Evolutionary conservation across 2,113 vertebrate genomes (phyloP).

Genomic region (Pyrgilauda ruficollis): DNA sequence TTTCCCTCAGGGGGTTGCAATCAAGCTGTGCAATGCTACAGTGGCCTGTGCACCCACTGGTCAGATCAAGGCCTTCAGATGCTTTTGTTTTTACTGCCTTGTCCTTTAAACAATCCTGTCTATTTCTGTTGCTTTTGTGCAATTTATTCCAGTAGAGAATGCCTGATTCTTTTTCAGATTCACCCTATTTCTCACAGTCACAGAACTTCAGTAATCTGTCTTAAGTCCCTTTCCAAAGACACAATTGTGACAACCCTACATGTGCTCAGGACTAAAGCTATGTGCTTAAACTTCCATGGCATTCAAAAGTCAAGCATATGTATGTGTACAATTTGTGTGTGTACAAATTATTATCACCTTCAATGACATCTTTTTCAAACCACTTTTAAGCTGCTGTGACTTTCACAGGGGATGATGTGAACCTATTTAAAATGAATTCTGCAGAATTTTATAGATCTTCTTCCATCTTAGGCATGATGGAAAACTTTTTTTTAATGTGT

Average conservation of each 20-base stretch:
- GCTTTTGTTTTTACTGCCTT: not conserved
- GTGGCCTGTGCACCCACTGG: not conserved
- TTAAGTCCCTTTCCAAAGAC: not conserved
- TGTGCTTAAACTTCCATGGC: not conserved
- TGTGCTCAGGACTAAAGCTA: not conserved
- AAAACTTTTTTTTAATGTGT: not conserved
- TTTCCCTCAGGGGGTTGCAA: not conserved
- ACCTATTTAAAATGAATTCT: not conserved
- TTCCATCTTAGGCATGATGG: not conserved
- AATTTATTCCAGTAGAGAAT: not conserved
- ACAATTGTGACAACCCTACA: not conserved
- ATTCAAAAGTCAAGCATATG: not conserved
- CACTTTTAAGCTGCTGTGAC: not conserved
- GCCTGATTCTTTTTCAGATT: not conserved
- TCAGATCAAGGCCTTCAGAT: not conserved
- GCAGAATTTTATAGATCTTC: not conserved
- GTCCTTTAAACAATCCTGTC: not conserved
- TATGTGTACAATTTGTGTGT: not conserved
- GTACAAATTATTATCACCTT: not conserved
- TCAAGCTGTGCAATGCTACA: not conserved
- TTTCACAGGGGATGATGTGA: not conserved
- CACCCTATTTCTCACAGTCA: not conserved
- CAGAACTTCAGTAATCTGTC: not conserved
- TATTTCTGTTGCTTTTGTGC: not conserved
- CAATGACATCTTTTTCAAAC: not conserved